Percentiles rank a stretch among this genome's conserved stretches.
phyloP scores from a whole-genome alignment of 2,113 vertebrate genomes.

The Plecotus auritus region DNA sequence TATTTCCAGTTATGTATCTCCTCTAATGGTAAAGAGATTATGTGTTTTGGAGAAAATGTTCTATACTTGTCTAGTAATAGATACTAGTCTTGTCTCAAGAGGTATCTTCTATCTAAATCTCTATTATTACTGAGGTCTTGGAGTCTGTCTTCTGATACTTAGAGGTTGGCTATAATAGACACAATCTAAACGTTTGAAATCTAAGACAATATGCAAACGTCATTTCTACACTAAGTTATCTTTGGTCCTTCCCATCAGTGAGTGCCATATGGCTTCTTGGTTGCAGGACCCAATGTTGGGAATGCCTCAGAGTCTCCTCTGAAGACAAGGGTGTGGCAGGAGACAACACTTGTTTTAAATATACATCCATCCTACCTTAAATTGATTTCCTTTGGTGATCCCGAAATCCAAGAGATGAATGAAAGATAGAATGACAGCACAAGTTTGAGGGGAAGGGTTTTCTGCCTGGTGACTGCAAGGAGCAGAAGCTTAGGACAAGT shows the following conservation, averaged over 20 bases:
- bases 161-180: not conserved
- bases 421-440: not conserved
- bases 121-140: not conserved
- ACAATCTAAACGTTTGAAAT: not conserved
- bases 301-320: not conserved
- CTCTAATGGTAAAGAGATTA: not conserved
- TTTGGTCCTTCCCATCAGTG: not conserved
- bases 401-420: not conserved
- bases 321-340: not conserved
- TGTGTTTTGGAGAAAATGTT: not conserved
- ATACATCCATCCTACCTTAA: not conserved
- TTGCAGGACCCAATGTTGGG: not conserved
- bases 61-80: not conserved
- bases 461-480: not conserved
- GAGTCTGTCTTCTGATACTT: not conserved
- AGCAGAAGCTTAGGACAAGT: not conserved
- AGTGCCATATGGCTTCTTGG: not conserved
- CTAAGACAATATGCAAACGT: not conserved
- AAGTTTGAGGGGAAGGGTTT: not conserved
- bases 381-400: not conserved
- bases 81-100: not conserved
- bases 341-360: not conserved
- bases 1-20: not conserved
- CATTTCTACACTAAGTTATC: not conserved
- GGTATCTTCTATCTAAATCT: not conserved